Evolutionary conservation across 2,797 vertebrate genomes (phyloP), one percentile per base, ranked within the genome.

Genomic region (Bovichtus variegatus): DNA sequence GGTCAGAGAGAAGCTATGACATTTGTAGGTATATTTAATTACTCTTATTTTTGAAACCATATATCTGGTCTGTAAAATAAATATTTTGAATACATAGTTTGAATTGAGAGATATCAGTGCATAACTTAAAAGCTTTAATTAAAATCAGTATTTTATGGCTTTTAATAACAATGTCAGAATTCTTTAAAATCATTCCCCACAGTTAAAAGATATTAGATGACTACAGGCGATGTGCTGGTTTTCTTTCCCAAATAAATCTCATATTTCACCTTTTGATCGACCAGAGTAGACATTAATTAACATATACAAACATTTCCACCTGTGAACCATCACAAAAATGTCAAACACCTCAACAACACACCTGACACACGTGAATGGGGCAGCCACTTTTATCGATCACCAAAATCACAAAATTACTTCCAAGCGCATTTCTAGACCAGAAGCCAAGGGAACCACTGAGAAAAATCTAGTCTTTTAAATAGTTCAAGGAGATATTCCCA

Each of bases 401-500:
- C 64, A 61, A 40, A 62, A 13, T 74, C 12, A 49, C 54, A 60
- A 34, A 63, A 41, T 43, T 1, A 57, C 47, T n/a, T 54, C 1
- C 0, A 0, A 6, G 36, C 51, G 19, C 7, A 31, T 41, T 63
- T 78, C 47, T 75, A 64, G 49, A 74, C 69, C 58, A 43, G 60
- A 80, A 64, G 68, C 61, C 60, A 49, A 57, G 43, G 58, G 69
- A 76, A 41, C 44, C 44, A 58, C 64, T 50, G 57, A 2, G 43
- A 68, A 36, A 55, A 64, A 69, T 36, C 40, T 41, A 25, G 36
- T 41, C 38, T 84, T 84, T 46, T 71, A 77, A 84, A 82, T 78
- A 78, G 78, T 83, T 87, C 75, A 81, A 84, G 81, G 76, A 86
- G 72, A 74, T 78, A 58, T 78, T 80, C 74, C 89, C 72, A 69